These are phyloP conservation scores for Apostichopus japonicus DNA, from an alignment of 35 echinoderm and acorn worm species.

Conservation along the genomic window DNA sequence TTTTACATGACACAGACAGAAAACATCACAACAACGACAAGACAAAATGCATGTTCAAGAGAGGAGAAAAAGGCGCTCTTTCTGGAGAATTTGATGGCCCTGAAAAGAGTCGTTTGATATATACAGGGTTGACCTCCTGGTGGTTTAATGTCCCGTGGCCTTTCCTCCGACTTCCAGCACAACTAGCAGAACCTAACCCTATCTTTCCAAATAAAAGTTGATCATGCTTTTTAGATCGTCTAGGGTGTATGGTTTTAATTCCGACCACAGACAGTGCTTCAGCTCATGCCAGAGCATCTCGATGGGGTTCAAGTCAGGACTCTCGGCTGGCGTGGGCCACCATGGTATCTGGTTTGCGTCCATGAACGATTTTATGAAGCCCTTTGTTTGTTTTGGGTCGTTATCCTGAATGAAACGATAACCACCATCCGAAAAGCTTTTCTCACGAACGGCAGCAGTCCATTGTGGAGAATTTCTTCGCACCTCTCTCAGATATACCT, in stretches of 20 bases:
- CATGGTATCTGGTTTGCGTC: not conserved
- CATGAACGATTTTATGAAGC: not conserved
- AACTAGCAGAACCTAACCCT: conserved; percentile 40
- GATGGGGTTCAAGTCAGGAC: conserved; percentile 53
- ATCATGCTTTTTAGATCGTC: conserved; percentile 33
- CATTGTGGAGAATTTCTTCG: not conserved
- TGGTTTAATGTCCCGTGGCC: conserved; percentile 35
- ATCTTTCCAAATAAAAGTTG: conserved; percentile 21
- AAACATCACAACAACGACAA: not conserved
- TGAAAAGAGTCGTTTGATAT: not conserved
- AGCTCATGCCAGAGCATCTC: conserved; percentile 57
- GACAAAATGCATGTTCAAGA: not conserved
- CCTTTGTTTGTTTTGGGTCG: conserved; percentile 7
- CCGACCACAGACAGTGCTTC: conserved; percentile 3
- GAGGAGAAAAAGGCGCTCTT: not conserved
- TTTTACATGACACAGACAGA: not conserved
- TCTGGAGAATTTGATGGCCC: no score
- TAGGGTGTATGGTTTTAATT: conserved; percentile 33
- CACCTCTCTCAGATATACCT: conserved; percentile 24
- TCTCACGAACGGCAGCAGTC: not conserved
- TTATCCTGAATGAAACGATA: conserved; percentile 32
- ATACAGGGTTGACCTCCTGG: not conserved
- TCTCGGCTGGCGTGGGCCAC: conserved; percentile 38
- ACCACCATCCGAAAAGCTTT: not conserved
- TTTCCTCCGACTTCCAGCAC: conserved; percentile 28